A percentile compares a stretch with the other conserved stretches of the same genome.
Conservation (phyloP, 2,113 vertebrate species). For the Apaloderma vittatum region DNA sequence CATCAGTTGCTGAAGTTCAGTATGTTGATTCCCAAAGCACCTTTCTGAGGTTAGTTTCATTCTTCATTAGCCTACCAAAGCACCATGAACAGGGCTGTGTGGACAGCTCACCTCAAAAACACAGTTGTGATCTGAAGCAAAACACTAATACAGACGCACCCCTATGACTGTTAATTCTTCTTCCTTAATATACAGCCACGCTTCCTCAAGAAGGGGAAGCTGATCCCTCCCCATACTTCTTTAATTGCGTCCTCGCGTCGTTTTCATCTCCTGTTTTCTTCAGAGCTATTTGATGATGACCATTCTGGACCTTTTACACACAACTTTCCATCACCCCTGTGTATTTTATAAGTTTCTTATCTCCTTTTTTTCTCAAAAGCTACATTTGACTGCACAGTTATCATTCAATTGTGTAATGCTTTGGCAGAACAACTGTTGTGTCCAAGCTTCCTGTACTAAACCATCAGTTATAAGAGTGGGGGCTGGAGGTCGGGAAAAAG, state of each 20-base stretch:
- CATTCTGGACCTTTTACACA: neutral
- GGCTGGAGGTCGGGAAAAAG: neutral
- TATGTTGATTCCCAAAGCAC: neutral
- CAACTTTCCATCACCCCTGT: neutral
- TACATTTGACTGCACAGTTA: neutral
- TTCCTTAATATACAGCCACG: neutral
- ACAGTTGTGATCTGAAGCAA: neutral
- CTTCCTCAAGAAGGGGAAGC: neutral
- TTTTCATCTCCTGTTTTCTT: neutral
- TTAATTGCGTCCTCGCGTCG: neutral
- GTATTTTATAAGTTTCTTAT: neutral
- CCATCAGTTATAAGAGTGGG: neutral
- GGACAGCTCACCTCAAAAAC: neutral
- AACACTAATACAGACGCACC: neutral
- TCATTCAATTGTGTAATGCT: neutral
- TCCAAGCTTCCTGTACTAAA: neutral
- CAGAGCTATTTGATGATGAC: neutral
- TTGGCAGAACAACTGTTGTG: neutral
- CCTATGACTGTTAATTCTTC: neutral
- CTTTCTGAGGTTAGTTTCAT: neutral
- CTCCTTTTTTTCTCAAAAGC: neutral
- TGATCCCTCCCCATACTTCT: neutral
- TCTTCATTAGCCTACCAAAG: neutral
- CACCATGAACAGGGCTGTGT: neutral
- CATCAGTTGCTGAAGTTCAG: neutral